These are phyloP conservation scores for Cerastis leucographa DNA, from an alignment of 2,888 invertebrate species.

Conservation along the genomic window DNA sequence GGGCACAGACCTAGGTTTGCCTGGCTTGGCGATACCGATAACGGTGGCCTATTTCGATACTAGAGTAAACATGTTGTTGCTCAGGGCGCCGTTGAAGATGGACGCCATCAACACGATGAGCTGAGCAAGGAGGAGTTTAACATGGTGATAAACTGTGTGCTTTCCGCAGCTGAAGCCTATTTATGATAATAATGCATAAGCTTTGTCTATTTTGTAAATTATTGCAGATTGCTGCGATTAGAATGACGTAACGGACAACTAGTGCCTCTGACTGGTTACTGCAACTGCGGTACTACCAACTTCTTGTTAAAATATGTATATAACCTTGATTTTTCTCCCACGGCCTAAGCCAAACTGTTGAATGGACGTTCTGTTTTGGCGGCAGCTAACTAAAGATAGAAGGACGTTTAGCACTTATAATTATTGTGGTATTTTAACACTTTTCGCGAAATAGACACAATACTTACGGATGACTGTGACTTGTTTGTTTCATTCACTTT, in stretches of 20 bases:
- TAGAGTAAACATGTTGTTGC: no score
- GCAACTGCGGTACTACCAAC: constrained; percentile 31
- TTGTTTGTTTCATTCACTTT: not conserved
- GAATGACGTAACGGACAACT: constrained; percentile 35
- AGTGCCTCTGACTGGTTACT: constrained; percentile 9
- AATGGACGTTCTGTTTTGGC: constrained; percentile 59
- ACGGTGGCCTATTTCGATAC: no score
- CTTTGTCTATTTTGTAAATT: not conserved
- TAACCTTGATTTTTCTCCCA: constrained; percentile 67
- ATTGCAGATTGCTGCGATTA: constrained; percentile 12
- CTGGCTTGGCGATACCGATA: no score
- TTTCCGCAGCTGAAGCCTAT: no score
- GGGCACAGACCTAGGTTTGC: no score
- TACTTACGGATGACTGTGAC: not conserved
- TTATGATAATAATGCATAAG: not conserved
- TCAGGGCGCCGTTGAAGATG: no score
- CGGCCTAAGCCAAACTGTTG: constrained; percentile 52
- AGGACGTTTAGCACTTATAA: constrained; percentile 53
- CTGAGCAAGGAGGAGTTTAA: no score
- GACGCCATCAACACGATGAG: no score
- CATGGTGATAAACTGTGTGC: no score
- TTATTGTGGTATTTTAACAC: not conserved
- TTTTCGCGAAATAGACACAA: not conserved
- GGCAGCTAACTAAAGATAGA: constrained; percentile 49
- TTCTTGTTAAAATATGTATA: constrained; percentile 51